Evolutionary conservation across 1,140 invertebrate species (phyloP).

Genomic region (Popillia japonica): DNA sequence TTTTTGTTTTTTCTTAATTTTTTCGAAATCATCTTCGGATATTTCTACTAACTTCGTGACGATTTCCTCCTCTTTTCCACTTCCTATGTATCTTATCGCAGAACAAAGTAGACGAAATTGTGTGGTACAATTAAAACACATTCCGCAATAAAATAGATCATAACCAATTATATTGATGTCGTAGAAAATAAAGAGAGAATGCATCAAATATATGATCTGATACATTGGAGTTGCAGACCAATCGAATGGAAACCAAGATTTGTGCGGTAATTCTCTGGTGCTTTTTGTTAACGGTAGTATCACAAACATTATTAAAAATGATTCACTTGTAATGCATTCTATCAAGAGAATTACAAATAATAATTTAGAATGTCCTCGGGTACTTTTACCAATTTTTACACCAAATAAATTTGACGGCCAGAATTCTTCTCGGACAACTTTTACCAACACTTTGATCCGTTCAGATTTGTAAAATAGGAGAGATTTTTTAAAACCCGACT

Average conservation of each 20-base stretch:
- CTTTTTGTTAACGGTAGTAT: not conserved
- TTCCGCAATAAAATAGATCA: not conserved
- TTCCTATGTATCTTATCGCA: not conserved
- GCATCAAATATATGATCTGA: not conserved
- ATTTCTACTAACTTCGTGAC: not conserved
- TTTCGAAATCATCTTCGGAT: not conserved
- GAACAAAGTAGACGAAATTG: not conserved
- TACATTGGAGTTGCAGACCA: not conserved
- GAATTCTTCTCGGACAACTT: not conserved
- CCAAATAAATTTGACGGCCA: not conserved
- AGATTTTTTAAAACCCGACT: not conserved
- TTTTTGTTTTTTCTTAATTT: not conserved
- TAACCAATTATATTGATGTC: not conserved
- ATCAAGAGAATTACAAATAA: not conserved
- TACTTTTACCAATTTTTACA: not conserved
- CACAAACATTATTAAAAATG: not conserved
- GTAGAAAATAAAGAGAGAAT: not conserved
- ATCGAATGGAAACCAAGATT: not conserved
- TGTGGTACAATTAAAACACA: not conserved
- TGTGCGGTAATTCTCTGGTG: not conserved
- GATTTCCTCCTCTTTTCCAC: not conserved
- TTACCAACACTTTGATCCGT: not conserved
- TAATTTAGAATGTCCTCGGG: not conserved
- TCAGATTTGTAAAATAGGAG: not conserved
- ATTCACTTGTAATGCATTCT: not conserved